Conservation (phyloP, 2,888 invertebrate genomes). For the Disparrhopalites patrizii region DNA sequence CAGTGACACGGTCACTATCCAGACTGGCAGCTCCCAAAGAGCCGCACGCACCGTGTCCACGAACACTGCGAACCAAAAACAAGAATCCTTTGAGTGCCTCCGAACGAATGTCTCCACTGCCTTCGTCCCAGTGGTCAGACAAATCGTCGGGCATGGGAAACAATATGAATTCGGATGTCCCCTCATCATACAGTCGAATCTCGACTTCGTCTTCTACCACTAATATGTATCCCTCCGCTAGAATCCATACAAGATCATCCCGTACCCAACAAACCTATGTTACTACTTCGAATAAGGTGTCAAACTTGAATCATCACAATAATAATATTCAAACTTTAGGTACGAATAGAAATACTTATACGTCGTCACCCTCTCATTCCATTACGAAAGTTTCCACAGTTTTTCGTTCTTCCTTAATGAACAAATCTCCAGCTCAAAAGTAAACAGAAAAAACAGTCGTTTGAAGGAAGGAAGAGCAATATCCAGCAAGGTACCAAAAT, state of each 20-base stretch:
- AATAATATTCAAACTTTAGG: slow-evolving; percentile 25
- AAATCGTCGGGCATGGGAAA: slow-evolving; percentile 15
- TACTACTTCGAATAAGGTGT: slow-evolving; percentile 11
- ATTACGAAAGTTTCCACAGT: slow-evolving; percentile 40
- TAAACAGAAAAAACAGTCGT: slow-evolving; percentile 31
- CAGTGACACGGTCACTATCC: slow-evolving; percentile 46
- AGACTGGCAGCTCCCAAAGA: slow-evolving; percentile 47
- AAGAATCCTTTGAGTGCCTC: slow-evolving; percentile 34
- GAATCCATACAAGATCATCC: slow-evolving; percentile 32
- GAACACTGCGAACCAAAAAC: slow-evolving; percentile 44
- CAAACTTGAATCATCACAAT: too few species aligned
- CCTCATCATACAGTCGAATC: slow-evolving; percentile 20
- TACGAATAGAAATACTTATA: slow-evolving; percentile 12
- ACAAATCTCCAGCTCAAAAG: slow-evolving; percentile 43
- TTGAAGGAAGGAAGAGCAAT: too few species aligned
- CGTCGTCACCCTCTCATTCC: slow-evolving; percentile 31
- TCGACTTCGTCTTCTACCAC: slow-evolving; percentile 6
- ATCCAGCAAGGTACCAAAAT: too few species aligned
- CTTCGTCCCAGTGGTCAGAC: slow-evolving; percentile 21
- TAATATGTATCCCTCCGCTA: slow-evolving; percentile 21
- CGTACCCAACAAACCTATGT: slow-evolving; percentile 29
- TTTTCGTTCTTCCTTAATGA: slow-evolving; percentile 43
- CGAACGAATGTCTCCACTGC: slow-evolving; percentile 26
- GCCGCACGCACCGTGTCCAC: slow-evolving; percentile 40
- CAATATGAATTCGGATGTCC: slow-evolving; percentile 8